Evolutionary conservation across 2,888 invertebrate genomes (phyloP).

Genomic region (Drosophila falleni): DNA sequence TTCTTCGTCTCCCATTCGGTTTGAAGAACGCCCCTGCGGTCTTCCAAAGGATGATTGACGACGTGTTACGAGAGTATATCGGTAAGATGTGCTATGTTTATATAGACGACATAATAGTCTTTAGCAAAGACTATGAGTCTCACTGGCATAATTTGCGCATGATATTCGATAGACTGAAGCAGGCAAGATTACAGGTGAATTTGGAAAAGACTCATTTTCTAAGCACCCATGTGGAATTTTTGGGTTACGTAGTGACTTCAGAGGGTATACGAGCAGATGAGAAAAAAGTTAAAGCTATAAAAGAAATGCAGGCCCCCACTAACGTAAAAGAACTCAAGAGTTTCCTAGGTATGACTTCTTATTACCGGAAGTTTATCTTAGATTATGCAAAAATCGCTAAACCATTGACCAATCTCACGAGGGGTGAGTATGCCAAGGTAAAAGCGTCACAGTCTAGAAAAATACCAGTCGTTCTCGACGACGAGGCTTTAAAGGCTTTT

Average conservation of each 20-base stretch:
- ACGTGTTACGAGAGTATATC: conserved; percentile 47
- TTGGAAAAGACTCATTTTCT: conserved; percentile 8
- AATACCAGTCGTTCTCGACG: background rate
- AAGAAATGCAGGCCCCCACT: background rate
- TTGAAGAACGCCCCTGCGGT: conserved; percentile 1
- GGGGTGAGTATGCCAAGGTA: background rate
- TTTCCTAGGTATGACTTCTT: background rate
- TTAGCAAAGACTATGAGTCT: conserved; percentile 12
- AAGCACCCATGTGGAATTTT: conserved; percentile 6
- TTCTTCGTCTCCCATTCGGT: background rate
- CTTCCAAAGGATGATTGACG: conserved; percentile 49
- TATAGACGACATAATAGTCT: conserved; percentile 23
- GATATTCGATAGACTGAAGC: background rate
- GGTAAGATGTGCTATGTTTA: conserved; percentile 42
- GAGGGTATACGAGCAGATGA: background rate
- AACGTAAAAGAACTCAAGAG: conserved; percentile 6
- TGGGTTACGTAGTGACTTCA: conserved; percentile 4
- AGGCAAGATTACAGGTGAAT: conserved; percentile 5
- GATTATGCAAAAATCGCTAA: conserved; percentile 3
- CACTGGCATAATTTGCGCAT: conserved; percentile 6
- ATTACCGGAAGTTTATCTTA: background rate
- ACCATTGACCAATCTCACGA: background rate
- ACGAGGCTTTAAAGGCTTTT: background rate
- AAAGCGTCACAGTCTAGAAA: background rate
- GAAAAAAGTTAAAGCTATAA: background rate